phyloP scores from a whole-genome alignment of 2,888 invertebrate genomes.

The Campoletis raptor region DNA sequence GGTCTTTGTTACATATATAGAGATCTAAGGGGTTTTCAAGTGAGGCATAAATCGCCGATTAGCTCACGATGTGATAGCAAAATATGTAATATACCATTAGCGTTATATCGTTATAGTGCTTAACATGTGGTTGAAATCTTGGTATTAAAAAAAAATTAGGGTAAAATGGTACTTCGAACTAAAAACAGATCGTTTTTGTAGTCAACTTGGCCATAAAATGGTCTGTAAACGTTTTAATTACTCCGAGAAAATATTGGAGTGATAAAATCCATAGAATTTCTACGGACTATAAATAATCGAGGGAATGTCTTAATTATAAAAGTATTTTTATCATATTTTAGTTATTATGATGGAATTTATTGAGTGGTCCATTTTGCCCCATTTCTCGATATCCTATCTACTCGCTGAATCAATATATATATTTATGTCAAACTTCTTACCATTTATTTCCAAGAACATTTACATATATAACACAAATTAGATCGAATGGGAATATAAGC shows the following conservation, averaged over 20 bases:
- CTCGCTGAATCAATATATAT: conserved; percentile 3
- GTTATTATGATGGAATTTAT: not conserved
- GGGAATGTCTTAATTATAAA: not conserved
- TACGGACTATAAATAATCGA: not conserved
- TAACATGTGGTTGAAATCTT: conserved; percentile 16
- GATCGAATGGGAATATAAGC: conserved; percentile 41
- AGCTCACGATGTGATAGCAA: conserved; percentile 39
- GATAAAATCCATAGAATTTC: not conserved
- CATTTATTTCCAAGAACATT: conserved; percentile 11
- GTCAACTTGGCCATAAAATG: not conserved
- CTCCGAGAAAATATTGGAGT: not conserved
- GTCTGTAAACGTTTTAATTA: not conserved
- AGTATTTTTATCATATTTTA: not conserved
- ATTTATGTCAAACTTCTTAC: conserved; percentile 4
- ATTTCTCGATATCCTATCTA: not conserved
- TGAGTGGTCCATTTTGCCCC: not conserved
- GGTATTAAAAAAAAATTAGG: conserved; percentile 6
- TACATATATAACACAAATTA: conserved; percentile 11
- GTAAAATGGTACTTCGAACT: conserved; percentile 20
- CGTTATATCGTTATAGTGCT: conserved; percentile 17
- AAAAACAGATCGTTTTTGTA: conserved; percentile 1
- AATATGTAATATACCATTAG: conserved; percentile 37
- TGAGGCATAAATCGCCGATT: conserved; percentile 28
- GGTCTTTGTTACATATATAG: conserved; percentile 7
- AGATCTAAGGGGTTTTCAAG: conserved; percentile 8